Conservation (phyloP, 2,113 vertebrate species). For the Panurus biarmicus region DNA sequence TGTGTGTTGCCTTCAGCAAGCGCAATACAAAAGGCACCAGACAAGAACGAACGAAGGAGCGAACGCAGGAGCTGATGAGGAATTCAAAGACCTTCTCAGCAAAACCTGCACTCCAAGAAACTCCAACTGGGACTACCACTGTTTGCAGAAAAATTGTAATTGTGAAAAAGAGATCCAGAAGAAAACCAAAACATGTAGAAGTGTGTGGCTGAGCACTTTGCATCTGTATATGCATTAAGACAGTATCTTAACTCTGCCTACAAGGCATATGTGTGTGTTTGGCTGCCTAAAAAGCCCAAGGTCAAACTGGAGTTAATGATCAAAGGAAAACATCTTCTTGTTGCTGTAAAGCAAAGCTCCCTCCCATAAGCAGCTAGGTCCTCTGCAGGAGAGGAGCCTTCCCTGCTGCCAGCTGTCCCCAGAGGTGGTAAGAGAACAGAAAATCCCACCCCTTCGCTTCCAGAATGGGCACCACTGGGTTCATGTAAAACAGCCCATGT, state of each 20-base stretch:
- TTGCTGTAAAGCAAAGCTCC: background rate
- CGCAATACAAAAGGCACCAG: background rate
- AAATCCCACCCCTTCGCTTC: background rate
- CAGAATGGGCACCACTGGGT: background rate
- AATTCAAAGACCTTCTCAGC: background rate
- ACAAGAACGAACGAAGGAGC: background rate
- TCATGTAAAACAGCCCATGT: fast-evolving
- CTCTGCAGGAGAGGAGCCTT: background rate
- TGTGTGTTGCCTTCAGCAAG: slow-evolving; percentile 8
- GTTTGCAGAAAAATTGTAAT: background rate
- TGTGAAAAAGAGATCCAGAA: background rate
- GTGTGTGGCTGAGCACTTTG: background rate
- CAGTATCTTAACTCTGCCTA: background rate
- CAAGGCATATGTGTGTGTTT: background rate
- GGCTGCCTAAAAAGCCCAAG: background rate
- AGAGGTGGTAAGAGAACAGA: background rate
- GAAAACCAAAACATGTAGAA: background rate
- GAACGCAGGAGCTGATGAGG: background rate
- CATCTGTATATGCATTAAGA: background rate
- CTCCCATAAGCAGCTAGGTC: background rate
- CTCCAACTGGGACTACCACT: background rate
- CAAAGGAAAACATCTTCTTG: background rate
- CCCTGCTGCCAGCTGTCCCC: background rate
- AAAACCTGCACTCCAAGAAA: background rate
- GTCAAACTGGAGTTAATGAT: background rate